These are phyloP conservation scores for Drosophila sordidula DNA, from an alignment of 2,888 invertebrate genomes.

Conservation along the genomic window DNA sequence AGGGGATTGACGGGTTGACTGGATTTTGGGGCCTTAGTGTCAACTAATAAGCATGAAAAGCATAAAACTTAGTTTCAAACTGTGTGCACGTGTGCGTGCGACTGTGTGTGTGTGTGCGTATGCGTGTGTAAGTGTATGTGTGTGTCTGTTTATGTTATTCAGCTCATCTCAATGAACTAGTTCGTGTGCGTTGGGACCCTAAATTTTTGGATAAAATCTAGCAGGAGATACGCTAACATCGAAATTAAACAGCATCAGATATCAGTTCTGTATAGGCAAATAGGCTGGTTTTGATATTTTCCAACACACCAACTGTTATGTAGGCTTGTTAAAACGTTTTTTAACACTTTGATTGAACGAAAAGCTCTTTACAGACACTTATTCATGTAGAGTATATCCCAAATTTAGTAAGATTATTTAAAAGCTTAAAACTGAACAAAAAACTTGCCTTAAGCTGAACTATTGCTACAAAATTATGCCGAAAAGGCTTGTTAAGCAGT, in stretches of 20 bases:
- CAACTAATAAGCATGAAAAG: slow-evolving; percentile 47
- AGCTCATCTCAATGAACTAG: slow-evolving; percentile 43
- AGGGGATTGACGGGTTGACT: slow-evolving; percentile 10
- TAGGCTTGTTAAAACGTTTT: background rate
- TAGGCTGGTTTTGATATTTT: background rate
- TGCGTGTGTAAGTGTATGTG: background rate
- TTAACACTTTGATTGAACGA: background rate
- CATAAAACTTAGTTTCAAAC: slow-evolving; percentile 27
- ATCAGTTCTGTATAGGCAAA: background rate
- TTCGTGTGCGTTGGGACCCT: slow-evolving; percentile 30
- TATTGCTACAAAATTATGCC: too few relatives aligned
- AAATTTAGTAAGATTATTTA: background rate
- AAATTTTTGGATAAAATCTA: slow-evolving; percentile 9
- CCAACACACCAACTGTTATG: background rate
- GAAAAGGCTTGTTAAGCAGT: too few relatives aligned
- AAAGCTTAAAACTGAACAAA: background rate
- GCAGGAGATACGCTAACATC: background rate
- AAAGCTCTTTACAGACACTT: background rate
- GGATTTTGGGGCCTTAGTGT: slow-evolving; percentile 40
- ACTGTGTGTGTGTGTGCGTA: background rate
- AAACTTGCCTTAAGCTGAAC: too few relatives aligned
- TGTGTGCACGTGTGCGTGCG: background rate
- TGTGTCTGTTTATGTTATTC: slow-evolving; percentile 5
- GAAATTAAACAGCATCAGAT: background rate
- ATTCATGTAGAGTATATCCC: background rate